phyloP scores from a whole-genome alignment of 2,113 vertebrate species.

The pig (Sus scrofa) region T2T-Sscrofa CM000816.6:77988501-77989000 shows the following conservation, averaged over 20 bases:
- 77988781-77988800: conserved; percentile 63
- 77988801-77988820: conserved; percentile 39
- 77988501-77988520: conserved; percentile 39
- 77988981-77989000: not conserved
- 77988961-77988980: conserved; percentile 55
- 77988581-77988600: too few species aligned
- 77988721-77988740: conserved; percentile 45
- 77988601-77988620: not conserved
- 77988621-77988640: conserved; percentile 6
- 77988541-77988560: too few species aligned
- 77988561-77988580: too few species aligned
- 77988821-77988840: conserved; percentile 73
- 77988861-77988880: conserved; percentile 61
- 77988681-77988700: not conserved
- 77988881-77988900: conserved; percentile 61
- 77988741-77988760: conserved; percentile 16
- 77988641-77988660: conserved; percentile 12
- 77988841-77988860: conserved; percentile 73
- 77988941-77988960: conserved; percentile 58
- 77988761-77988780: not conserved
- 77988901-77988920: conserved; percentile 68
- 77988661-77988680: not conserved
- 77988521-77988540: too few species aligned
- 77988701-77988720: not conserved
- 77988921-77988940: conserved; percentile 38